Percentiles rank a stretch among this genome's conserved stretches.
Evolutionary conservation across 2,888 invertebrate genomes (phyloP).

Genomic region (Plebejus melissa): DNA sequence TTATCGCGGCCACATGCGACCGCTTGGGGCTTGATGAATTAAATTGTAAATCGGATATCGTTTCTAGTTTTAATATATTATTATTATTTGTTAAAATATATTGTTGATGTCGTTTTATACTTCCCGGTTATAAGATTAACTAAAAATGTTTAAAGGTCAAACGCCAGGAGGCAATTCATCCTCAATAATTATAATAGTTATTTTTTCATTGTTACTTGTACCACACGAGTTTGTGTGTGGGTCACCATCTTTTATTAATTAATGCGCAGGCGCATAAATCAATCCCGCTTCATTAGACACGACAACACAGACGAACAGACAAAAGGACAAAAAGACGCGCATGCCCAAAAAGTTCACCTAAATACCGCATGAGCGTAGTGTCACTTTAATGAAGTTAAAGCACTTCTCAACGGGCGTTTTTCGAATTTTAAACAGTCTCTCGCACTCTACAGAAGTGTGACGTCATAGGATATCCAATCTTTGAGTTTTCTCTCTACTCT

Average conservation of each 20-base stretch:
- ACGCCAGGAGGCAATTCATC: neutral
- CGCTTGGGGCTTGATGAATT: neutral
- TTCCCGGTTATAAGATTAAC: neutral
- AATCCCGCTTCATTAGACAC: slow-evolving; percentile 72
- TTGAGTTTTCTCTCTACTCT: neutral
- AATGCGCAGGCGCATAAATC: slow-evolving; percentile 73
- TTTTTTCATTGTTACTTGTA: slow-evolving; percentile 34
- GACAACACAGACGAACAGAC: slow-evolving; percentile 39
- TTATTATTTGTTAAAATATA: neutral
- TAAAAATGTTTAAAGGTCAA: neutral
- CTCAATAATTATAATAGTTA: neutral
- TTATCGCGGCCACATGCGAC: too few species aligned
- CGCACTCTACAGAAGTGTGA: neutral
- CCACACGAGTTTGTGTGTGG: slow-evolving; percentile 45
- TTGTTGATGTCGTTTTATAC: neutral
- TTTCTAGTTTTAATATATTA: too few species aligned
- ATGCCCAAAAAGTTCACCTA: slow-evolving; percentile 13
- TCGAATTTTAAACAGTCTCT: neutral
- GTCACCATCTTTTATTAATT: slow-evolving; percentile 67
- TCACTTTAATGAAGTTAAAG: slow-evolving; percentile 21
- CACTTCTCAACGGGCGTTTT: slow-evolving; percentile 14
- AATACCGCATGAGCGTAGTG: slow-evolving; percentile 20
- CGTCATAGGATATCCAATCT: neutral
- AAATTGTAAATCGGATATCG: too few species aligned
- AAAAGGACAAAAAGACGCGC: neutral